Evolutionary conservation across 2,888 invertebrate genomes (phyloP).

Genomic region (Drosophila kanekoi): DNA sequence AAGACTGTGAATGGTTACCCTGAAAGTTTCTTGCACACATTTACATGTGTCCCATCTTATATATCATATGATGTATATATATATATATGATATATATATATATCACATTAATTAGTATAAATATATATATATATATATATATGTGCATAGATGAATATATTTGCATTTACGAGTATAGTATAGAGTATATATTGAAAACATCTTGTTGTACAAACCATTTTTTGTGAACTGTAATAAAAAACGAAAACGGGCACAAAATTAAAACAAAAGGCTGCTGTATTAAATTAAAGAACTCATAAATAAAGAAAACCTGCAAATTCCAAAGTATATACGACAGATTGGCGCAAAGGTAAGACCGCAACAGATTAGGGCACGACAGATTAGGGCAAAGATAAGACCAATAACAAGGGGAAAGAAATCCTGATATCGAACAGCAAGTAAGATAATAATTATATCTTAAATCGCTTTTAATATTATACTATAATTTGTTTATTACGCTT

Average conservation of each 20-base stretch:
- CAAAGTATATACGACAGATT: too few relatives aligned
- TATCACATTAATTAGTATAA: slow-evolving; percentile 20
- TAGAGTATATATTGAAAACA: too few relatives aligned
- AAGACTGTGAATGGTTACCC: slow-evolving; percentile 75
- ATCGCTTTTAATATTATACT: slow-evolving; percentile 46
- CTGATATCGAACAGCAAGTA: too few relatives aligned
- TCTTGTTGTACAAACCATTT: slow-evolving; percentile 54
- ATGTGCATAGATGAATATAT: slow-evolving; percentile 25
- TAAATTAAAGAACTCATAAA: too few relatives aligned
- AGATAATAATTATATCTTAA: too few relatives aligned
- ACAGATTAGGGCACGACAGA: too few relatives aligned
- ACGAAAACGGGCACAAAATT: slow-evolving; percentile 29
- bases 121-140: slow-evolving; percentile 45
- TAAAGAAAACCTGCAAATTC: too few relatives aligned
- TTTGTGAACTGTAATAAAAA: slow-evolving; percentile 40
- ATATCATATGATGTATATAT: slow-evolving; percentile 28
- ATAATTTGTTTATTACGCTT: slow-evolving; percentile 70
- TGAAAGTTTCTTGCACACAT: slow-evolving; percentile 55
- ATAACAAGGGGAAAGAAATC: too few relatives aligned
- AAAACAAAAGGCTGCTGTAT: slow-evolving; percentile 1
- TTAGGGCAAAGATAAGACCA: too few relatives aligned
- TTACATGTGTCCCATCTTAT: slow-evolving; percentile 21
- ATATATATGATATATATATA: slow-evolving; percentile 26
- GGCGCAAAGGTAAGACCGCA: too few relatives aligned
- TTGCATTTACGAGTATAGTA: slow-evolving; percentile 55